Percentiles rank a stretch among this genome's conserved stretches.
phyloP scores from a whole-genome alignment of 2,797 vertebrate species.

The Arnoldichthys spilopterus region DNA sequence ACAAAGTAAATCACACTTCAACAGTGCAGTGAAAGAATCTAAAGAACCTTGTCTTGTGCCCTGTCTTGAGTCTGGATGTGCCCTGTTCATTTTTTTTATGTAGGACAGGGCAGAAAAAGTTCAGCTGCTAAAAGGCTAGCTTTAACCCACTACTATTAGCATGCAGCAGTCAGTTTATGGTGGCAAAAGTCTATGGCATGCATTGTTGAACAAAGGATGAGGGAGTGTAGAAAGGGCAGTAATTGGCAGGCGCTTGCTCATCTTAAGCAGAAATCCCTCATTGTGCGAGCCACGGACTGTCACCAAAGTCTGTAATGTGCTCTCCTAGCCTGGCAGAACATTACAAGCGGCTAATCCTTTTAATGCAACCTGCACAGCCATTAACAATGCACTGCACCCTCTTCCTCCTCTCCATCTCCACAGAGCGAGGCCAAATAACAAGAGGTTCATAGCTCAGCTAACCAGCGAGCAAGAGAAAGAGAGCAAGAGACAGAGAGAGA shows the following conservation, averaged over 20 bases:
- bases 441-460: slow-evolving; percentile 45
- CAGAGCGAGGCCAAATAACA: slow-evolving; percentile 50
- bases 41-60: background rate
- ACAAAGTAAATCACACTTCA: background rate
- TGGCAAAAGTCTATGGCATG: background rate
- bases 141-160: slow-evolving; percentile 5
- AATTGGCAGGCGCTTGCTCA: slow-evolving; percentile 44
- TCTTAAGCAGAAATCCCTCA: slow-evolving; percentile 47
- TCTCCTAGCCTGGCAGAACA: slow-evolving; percentile 49
- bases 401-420: slow-evolving; percentile 40
- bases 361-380: slow-evolving; percentile 58
- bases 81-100: background rate
- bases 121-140: background rate
- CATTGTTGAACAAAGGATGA: slow-evolving; percentile 25
- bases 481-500: slow-evolving; percentile 32
- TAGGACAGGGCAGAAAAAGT: background rate
- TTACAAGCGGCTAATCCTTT: slow-evolving; percentile 62
- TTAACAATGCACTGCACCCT: slow-evolving; percentile 50
- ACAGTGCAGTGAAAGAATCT: background rate
- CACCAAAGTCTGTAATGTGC: slow-evolving; percentile 46
- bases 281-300: slow-evolving; percentile 40
- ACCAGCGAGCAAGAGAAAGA: slow-evolving; percentile 46
- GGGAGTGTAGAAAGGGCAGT: slow-evolving; percentile 40
- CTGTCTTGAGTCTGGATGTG: background rate
- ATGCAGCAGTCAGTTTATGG: background rate